Evolutionary conservation across 2,888 invertebrate genomes (phyloP).

Genomic region (Xiphydria camelus): DNA sequence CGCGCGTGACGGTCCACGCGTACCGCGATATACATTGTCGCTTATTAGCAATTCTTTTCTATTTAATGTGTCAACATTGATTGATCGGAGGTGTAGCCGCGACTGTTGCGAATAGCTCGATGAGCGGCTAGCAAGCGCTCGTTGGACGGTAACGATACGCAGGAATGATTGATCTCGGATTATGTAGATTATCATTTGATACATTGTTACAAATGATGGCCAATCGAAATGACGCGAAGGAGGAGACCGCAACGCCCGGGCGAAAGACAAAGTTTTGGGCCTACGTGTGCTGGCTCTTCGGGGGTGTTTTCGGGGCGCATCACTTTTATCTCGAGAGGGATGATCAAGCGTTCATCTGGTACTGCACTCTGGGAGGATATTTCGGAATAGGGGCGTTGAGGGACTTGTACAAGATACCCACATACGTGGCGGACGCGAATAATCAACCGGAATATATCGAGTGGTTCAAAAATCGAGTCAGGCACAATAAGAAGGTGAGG

Average conservation of each 20-base stretch:
- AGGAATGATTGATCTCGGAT: too few species aligned
- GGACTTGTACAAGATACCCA: conserved; percentile 82
- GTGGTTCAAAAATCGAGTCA: conserved; percentile 67
- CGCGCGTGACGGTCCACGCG: too few species aligned
- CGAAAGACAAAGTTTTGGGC: conserved; percentile 65
- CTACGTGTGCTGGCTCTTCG: conserved; percentile 84
- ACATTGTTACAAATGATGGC: too few species aligned
- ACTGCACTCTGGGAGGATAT: conserved; percentile 85
- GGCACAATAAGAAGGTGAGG: conserved; percentile 70
- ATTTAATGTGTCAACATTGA: too few species aligned
- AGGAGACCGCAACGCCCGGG: conserved; percentile 27
- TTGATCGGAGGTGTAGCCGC: too few species aligned
- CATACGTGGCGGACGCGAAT: conserved; percentile 83
- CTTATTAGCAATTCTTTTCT: too few species aligned
- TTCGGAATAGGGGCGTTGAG: conserved; percentile 83
- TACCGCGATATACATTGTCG: too few species aligned
- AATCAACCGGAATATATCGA: conserved; percentile 71
- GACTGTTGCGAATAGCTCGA: too few species aligned
- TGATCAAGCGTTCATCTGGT: conserved; percentile 88
- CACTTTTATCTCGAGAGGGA: conserved; percentile 89
- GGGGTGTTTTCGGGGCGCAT: conserved; percentile 87
- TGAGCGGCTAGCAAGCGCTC: too few species aligned
- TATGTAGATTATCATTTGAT: too few species aligned
- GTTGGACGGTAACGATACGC: too few species aligned
- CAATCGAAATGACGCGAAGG: not conserved